A percentile compares a stretch with the other conserved stretches of the same genome.
phyloP scores from a whole-genome alignment of 2,113 vertebrate genomes.

The Clarias magur region DNA sequence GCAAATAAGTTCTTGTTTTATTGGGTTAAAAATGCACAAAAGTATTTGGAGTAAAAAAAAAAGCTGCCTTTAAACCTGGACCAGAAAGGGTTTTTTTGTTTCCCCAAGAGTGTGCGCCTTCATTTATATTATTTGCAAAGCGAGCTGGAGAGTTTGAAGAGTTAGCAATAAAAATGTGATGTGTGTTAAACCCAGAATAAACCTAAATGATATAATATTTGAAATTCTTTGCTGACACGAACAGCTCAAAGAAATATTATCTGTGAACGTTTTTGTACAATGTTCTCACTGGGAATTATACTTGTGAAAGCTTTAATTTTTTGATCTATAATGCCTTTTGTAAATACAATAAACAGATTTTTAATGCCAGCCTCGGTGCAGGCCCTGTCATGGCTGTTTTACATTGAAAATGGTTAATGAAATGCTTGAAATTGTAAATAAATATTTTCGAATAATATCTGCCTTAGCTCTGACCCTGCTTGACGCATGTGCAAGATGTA shows the following conservation, averaged over 20 bases:
- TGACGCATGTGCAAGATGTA: background rate
- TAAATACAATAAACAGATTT: slow-evolving; percentile 51
- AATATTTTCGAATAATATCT: slow-evolving; percentile 68
- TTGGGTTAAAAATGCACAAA: background rate
- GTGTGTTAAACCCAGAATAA: background rate
- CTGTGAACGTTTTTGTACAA: slow-evolving; percentile 36
- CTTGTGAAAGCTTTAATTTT: slow-evolving; percentile 57
- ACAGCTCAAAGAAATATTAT: slow-evolving; percentile 1
- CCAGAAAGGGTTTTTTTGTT: background rate
- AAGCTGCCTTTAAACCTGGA: slow-evolving; percentile 3
- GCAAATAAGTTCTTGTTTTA: slow-evolving; percentile 10
- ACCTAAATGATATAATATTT: background rate
- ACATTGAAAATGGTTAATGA: slow-evolving; percentile 39
- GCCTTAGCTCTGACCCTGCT: slow-evolving; percentile 26
- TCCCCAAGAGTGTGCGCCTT: background rate
- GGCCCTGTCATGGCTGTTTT: slow-evolving; percentile 6
- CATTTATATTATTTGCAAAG: slow-evolving; percentile 4
- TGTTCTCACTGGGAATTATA: slow-evolving; percentile 49
- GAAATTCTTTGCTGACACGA: slow-evolving; percentile 9
- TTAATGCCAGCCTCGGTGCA: slow-evolving; percentile 30
- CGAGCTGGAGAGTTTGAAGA: background rate
- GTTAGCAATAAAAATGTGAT: slow-evolving; percentile 23
- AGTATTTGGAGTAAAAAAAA: background rate
- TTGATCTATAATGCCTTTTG: slow-evolving; percentile 39
- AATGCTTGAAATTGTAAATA: slow-evolving; percentile 70